A percentile compares a stretch with the other conserved stretches of the same genome.
Evolutionary conservation across 1,140 invertebrate species (phyloP).

Genomic region (Zeugodacus cucurbitae): DNA sequence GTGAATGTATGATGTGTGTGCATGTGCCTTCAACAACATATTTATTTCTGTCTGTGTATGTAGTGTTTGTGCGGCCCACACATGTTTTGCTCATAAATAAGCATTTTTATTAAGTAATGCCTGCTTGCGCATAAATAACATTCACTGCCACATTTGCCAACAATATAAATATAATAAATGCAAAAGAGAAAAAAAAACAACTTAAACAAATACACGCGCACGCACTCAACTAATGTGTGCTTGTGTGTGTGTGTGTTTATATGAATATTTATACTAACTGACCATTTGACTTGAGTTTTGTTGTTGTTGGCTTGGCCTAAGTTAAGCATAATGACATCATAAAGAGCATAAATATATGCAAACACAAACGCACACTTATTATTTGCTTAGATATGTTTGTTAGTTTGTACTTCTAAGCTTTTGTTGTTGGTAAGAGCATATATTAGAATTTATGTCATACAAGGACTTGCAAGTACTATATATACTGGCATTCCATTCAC

Average conservation of each 20-base stretch:
- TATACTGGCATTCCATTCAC: background rate
- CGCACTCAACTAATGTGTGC: background rate
- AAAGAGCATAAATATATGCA: background rate
- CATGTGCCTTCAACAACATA: background rate
- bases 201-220: background rate
- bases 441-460: background rate
- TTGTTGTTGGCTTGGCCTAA: background rate
- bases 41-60: background rate
- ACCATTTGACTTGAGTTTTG: background rate
- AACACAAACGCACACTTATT: background rate
- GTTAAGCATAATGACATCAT: constrained; percentile 9
- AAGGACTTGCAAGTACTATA: background rate
- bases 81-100: constrained; percentile 9
- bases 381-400: background rate
- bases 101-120: constrained; percentile 25
- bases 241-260: background rate
- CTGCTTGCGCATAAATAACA: constrained; percentile 9
- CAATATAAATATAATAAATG: background rate
- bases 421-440: background rate
- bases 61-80: background rate
- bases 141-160: background rate
- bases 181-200: background rate
- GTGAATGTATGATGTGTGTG: background rate
- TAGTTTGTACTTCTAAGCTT: background rate
- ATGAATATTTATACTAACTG: background rate